These are phyloP conservation scores for Orbicella faveolata DNA, from an alignment of 64 coral and sea anemone genomes.

Conservation along the genomic window DNA sequence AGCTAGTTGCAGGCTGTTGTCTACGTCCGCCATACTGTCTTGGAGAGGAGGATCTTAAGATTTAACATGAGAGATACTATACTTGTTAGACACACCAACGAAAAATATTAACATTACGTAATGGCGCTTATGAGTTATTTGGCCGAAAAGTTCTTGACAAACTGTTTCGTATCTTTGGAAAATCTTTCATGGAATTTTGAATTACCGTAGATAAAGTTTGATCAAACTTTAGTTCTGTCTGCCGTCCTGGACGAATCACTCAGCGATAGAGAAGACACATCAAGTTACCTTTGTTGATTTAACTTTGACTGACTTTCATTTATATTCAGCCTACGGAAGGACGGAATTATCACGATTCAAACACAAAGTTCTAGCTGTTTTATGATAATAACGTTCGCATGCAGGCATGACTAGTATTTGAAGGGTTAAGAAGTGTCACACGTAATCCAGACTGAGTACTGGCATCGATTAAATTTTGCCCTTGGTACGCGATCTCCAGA, in stretches of 20 bases:
- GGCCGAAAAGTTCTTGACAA: not conserved
- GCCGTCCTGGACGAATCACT: not conserved
- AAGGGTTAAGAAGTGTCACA: constrained; percentile 12
- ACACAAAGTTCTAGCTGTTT: not conserved
- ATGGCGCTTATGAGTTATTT: not conserved
- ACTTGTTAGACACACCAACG: not conserved
- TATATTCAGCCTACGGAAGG: not conserved
- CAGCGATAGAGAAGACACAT: not conserved
- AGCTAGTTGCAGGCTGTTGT: too few relatives aligned
- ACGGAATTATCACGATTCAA: not conserved
- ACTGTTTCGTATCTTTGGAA: not conserved
- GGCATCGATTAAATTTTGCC: not conserved
- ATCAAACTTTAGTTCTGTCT: not conserved
- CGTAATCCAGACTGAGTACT: not conserved
- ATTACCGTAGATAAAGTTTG: not conserved
- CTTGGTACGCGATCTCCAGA: not conserved
- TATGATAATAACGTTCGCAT: not conserved
- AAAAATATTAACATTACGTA: not conserved
- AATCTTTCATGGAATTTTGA: not conserved
- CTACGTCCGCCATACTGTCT: too few relatives aligned
- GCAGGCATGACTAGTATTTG: not conserved
- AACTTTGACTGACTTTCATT: not conserved
- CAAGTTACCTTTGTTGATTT: not conserved
- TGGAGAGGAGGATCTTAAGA: not conserved
- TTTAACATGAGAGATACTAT: not conserved